A percentile compares a stretch with the other conserved stretches of the same genome.
Evolutionary conservation across 2,797 vertebrate species (phyloP).

Genomic region (Rhabdophis nuchalis): DNA sequence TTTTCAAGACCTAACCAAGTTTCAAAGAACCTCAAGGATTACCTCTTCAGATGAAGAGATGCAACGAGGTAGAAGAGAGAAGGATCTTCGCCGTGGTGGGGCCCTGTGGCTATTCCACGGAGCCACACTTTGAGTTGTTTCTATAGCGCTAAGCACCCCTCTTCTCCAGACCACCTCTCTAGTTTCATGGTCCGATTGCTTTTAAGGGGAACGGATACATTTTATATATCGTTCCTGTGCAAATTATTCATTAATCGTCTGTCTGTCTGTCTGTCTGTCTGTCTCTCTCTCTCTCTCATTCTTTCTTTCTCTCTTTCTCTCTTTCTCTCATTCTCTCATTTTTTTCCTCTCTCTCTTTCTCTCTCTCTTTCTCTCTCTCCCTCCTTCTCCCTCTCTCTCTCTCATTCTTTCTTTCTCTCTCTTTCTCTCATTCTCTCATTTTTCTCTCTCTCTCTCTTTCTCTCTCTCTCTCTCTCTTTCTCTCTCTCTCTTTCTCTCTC

Average conservation of each 20-base stretch:
- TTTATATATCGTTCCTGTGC: neutral
- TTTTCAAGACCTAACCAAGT: neutral
- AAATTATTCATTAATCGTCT: neutral
- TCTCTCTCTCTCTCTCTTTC: too few species aligned
- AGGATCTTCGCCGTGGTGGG: neutral
- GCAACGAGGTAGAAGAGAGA: neutral
- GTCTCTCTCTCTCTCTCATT: too few species aligned
- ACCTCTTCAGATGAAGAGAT: neutral
- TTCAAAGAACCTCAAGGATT: neutral
- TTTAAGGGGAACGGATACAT: neutral
- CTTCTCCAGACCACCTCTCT: neutral
- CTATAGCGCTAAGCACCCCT: neutral
- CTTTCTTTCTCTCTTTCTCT: too few species aligned
- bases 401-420: too few species aligned
- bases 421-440: accelerated
- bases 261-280: too few species aligned
- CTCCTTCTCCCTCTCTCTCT: too few species aligned
- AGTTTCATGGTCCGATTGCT: neutral
- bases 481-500: too few species aligned
- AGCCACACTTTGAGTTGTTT: neutral
- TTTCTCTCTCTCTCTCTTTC: too few species aligned
- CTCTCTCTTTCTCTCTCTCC: too few species aligned
- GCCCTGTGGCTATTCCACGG: neutral
- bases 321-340: accelerated
- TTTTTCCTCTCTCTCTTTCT: too few species aligned